Evolutionary conservation across 2,888 invertebrate genomes (phyloP), one percentile per base, ranked within the genome.

Genomic region (Tanytarsus gracilentus): DNA sequence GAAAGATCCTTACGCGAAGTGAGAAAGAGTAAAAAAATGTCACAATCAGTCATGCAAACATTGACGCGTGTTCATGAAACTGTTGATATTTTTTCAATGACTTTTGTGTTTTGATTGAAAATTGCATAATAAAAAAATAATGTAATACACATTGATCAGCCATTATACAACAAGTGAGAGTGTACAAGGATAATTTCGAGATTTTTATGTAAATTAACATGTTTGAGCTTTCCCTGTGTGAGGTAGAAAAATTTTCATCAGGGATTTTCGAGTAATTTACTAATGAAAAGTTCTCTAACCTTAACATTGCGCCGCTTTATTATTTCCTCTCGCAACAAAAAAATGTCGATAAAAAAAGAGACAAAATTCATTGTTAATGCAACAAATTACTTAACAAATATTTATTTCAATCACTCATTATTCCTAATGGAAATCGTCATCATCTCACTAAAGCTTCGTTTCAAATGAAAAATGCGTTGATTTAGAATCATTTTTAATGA

Each of bases 401-500:
- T 33, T 11, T 6, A 14, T 36, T 36, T 36, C 14, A 14, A n/a
- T 14, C 36, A 36, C 29, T 11, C 6, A 11, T 33, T 33, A 33
- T 33, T 33, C n/a, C n/a, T 33, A 33, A 33, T 4, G 6, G 33
- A n/a, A 11, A 33, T 11, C 33, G n/a, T 33, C 33, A 33, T 11
- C n/a, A 11, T 29, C 8, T 7, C 26, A 26, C 30, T 29, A 56
- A 16, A 56, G 40, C 40, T 56, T 33, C n/a, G 56, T 36, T 36
- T 56, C 56, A 23, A 39, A 56, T 26, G 56, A 40, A 44, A 18
- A 40, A 11, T 33, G n/a, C 2, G 27, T 16, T 21, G 33, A 14
- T 23, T 26, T 21, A 21, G 26, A 23, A 40, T 51, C 61, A 23
- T 40, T 39, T 61, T 71, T 74, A 60, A 79, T 73, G 55, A 80